phyloP scores from a whole-genome alignment of 2,888 invertebrate species.

The Ophioninae sp. region DNA sequence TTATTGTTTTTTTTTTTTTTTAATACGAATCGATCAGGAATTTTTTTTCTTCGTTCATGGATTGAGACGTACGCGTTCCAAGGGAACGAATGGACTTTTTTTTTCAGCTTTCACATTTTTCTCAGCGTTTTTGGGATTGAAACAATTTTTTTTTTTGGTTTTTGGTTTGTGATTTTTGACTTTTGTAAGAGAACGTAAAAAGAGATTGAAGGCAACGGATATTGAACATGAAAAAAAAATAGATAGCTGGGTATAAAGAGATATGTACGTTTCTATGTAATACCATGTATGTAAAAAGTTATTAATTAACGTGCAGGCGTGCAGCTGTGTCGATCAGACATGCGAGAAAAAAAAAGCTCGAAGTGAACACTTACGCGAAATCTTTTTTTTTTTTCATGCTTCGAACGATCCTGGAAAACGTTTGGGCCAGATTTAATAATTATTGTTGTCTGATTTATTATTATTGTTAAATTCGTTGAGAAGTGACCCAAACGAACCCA shows the following conservation, averaged over 20 bases:
- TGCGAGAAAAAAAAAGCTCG: constrained; percentile 46
- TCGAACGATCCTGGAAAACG: constrained; percentile 33
- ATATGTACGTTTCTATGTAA: constrained; percentile 20
- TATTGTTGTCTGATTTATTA: neutral
- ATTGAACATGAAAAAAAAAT: constrained; percentile 52
- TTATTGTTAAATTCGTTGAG: no score
- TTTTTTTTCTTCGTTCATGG: constrained; percentile 10
- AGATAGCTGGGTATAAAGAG: constrained; percentile 36
- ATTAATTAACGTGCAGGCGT: constrained; percentile 55
- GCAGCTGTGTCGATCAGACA: constrained; percentile 53
- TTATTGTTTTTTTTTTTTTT: no score
- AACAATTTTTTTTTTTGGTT: constrained; percentile 3
- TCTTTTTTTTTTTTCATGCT: constrained; percentile 24
- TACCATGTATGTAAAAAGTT: constrained; percentile 38
- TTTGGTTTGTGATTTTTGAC: neutral
- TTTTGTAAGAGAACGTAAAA: constrained; percentile 49
- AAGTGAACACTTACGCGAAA: constrained; percentile 24
- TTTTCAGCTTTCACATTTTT: constrained; percentile 42
- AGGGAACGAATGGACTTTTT: constrained; percentile 32
- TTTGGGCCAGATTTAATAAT: no score
- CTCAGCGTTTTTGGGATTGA: constrained; percentile 31
- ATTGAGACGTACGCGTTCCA: constrained; percentile 28
- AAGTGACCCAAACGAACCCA: no score
- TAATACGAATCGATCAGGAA: neutral
- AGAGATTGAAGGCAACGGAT: constrained; percentile 63